Percentiles rank a stretch among this genome's conserved stretches.
Conservation (phyloP, 2,113 vertebrate genomes). For the Camarhynchus parvulus region DNA sequence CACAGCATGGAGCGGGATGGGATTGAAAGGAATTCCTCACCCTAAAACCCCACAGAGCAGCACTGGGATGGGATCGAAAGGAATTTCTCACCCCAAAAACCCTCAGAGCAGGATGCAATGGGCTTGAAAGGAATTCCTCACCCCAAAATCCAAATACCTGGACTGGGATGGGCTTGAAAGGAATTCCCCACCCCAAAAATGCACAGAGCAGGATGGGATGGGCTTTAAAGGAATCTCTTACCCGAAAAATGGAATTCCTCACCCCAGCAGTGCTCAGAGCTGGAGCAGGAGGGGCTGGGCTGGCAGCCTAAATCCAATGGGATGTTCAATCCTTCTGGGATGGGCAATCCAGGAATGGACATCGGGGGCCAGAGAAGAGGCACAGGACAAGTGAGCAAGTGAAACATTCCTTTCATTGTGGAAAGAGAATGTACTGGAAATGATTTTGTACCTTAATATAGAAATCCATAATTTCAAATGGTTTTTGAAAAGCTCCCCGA, state of each 20-base stretch:
- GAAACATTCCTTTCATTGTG: neutral
- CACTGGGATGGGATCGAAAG: neutral
- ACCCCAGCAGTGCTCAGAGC: fast-evolving
- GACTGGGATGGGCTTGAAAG: neutral
- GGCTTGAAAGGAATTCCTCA: neutral
- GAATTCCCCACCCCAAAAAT: no score
- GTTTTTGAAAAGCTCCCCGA: neutral
- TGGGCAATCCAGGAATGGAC: neutral
- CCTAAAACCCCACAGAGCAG: neutral
- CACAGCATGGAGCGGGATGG: neutral
- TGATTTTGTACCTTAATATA: fast-evolving
- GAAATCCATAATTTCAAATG: fast-evolving
- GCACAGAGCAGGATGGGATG: no score
- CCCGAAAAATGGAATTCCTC: no score
- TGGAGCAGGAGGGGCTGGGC: neutral
- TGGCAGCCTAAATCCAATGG: neutral
- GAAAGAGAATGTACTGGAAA: neutral
- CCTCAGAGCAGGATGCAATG: no score
- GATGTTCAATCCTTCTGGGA: fast-evolving
- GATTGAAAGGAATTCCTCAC: neutral
- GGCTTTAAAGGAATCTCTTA: no score
- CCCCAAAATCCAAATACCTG: no score
- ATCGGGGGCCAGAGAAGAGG: neutral
- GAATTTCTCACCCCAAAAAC: neutral
- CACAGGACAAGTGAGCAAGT: neutral